A percentile compares a stretch with the other conserved stretches of the same genome.
These are phyloP conservation scores for Petroica traversi DNA, from an alignment of 2,113 vertebrate species.

Conservation along the genomic window DNA sequence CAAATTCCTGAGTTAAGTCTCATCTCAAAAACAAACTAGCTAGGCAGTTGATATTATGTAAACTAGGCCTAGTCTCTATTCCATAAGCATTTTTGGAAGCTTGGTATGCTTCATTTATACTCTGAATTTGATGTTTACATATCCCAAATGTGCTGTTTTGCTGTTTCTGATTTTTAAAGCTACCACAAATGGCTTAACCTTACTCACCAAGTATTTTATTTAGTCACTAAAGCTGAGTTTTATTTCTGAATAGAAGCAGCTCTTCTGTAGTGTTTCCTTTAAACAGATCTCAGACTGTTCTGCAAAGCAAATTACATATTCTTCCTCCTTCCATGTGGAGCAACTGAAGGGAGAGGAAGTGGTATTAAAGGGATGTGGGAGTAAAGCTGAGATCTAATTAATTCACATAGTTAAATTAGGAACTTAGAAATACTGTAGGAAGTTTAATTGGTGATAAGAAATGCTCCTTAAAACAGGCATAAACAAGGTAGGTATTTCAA, in stretches of 20 bases:
- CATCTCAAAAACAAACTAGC: constrained; percentile 11
- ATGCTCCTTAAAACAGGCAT: not conserved
- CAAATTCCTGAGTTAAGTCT: constrained; percentile 11
- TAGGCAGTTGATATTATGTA: not conserved
- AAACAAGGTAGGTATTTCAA: not conserved
- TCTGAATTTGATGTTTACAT: constrained; percentile 19
- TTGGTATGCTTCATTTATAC: not conserved
- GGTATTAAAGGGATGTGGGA: constrained; percentile 3
- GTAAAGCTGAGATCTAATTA: not conserved
- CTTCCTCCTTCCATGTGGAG: not conserved
- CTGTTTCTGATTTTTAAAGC: not conserved
- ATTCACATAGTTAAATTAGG: constrained; percentile 45
- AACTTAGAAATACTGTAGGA: constrained; percentile 31
- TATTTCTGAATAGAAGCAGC: not conserved
- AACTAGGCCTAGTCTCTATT: not conserved
- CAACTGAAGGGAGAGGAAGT: not conserved
- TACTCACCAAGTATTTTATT: constrained; percentile 1
- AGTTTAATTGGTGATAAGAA: constrained; percentile 32
- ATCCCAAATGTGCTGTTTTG: not conserved
- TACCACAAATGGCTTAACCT: not conserved
- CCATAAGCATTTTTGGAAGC: not conserved
- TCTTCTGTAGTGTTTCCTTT: not conserved
- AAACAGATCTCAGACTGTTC: not conserved
- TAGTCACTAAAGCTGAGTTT: not conserved
- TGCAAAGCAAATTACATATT: not conserved